A percentile compares a stretch with the other conserved stretches of the same genome.
Evolutionary conservation across 2,113 vertebrate genomes (phyloP).

Genomic region (Tetrax tetrax): DNA sequence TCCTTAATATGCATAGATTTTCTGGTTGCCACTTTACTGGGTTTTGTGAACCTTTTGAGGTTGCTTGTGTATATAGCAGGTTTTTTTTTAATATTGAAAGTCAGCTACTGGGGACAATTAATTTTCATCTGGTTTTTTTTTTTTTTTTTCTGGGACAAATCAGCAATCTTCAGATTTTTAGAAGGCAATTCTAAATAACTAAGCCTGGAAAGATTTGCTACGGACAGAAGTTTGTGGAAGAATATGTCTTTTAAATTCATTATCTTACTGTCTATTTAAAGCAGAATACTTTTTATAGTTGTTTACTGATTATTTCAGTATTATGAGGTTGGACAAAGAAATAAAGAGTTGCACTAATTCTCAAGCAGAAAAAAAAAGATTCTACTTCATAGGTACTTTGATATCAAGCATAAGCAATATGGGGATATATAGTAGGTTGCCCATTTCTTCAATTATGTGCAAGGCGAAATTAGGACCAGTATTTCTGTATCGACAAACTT

Average conservation of each 20-base stretch:
- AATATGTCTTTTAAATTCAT: background rate
- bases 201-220: background rate
- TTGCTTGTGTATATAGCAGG: background rate
- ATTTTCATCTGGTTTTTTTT: background rate
- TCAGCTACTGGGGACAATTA: background rate
- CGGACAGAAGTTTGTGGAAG: background rate
- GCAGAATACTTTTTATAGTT: background rate
- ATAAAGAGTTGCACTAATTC: background rate
- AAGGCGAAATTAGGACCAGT: background rate
- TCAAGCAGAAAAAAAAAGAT: background rate
- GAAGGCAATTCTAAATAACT: background rate
- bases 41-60: background rate
- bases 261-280: background rate
- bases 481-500: background rate
- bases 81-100: background rate
- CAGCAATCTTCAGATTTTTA: background rate
- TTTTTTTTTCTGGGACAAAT: background rate
- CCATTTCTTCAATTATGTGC: background rate
- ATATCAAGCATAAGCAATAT: background rate
- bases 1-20: background rate
- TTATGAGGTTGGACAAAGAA: background rate
- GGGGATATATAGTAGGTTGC: background rate
- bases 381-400: background rate
- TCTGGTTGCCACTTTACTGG: accelerated
- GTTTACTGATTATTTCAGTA: background rate